Evolutionary conservation across 2,113 vertebrate genomes (phyloP), one percentile per base, ranked within the genome.

Genomic region (Nicator chloris): DNA sequence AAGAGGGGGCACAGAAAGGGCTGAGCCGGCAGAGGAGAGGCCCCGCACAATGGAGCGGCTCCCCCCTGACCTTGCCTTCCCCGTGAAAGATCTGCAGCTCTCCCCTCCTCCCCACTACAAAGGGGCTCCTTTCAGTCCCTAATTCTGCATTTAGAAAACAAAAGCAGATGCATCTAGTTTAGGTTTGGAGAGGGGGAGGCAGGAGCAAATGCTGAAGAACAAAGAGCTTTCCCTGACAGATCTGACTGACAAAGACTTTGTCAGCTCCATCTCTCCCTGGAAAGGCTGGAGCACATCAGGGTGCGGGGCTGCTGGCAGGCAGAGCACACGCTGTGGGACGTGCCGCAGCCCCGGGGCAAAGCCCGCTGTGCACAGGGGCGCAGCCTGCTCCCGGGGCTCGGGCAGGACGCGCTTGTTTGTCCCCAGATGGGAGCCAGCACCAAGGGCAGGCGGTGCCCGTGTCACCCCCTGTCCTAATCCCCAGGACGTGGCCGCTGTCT

Each of bases 71-170:
- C 90, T 85, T 92, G 71, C 50, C 10, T 92, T 95, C 90, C 92
- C 82, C 49, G 82, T 92, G 86, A 86, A 85, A 91, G 93, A 90
- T 94, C 84, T 44, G 87, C 90, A 56, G 86, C 64, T 71, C 80
- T 70, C 90, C 95, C 93, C 92, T 96, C 95, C 96, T 95, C 92
- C 93, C 71, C 85, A 50, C 92, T 92, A 93, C 96, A 92, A 86
- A 93, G 92, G 51, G 61, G 69, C 86, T 92, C 93, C 63, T 95
- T 96, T 93, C 94, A 96, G 60, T 18, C 84, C 89, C 85, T 88
- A 94, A 92, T 94, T 94, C 92, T 94, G 95, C 95, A 92, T 96
- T 94, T 94, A 86, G 91, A 95, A 97, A 97, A 96, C 95, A 97
- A 96, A 97, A 96, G 97, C 89, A 90, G 95, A 92, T 92, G 95